Evolutionary conservation across 2,113 vertebrate genomes (phyloP).

Genomic region (Cyprinodon brontotheroides): DNA sequence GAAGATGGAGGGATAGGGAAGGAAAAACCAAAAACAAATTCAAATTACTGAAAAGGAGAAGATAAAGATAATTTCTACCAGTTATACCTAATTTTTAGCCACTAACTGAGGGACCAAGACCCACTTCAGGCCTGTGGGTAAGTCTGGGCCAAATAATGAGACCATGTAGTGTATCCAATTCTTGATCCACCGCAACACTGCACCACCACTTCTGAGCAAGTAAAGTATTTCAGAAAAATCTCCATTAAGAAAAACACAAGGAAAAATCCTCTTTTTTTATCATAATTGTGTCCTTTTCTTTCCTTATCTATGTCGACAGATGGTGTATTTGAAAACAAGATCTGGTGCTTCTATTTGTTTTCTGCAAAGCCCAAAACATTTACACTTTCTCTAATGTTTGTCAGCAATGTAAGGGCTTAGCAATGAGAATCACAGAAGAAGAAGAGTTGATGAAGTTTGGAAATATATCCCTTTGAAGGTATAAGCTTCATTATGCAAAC

Average conservation of each 20-base stretch:
- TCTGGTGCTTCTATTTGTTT: conserved; percentile 4
- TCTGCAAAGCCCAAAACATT: conserved; percentile 11
- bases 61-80: conserved; percentile 13
- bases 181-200: conserved; percentile 1
- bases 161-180: conserved; percentile 1
- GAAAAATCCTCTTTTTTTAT: not conserved
- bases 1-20: conserved; percentile 6
- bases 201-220: conserved; percentile 9
- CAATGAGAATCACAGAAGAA: not conserved
- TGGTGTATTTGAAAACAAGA: not conserved
- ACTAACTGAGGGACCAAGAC: conserved; percentile 7
- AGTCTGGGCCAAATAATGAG: conserved; percentile 20
- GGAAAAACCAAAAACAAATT: conserved; percentile 10
- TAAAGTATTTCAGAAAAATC: conserved; percentile 7
- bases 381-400: not conserved
- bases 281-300: conserved; percentile 5
- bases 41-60: conserved; percentile 1
- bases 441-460: not conserved
- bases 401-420: not conserved
- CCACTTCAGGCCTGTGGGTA: conserved; percentile 24
- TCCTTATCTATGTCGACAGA: conserved; percentile 17
- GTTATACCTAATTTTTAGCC: conserved; percentile 3
- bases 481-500: not conserved
- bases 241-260: conserved; percentile 14
- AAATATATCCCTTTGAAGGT: not conserved